Evolutionary conservation across 1,140 invertebrate genomes (phyloP), one percentile per base, ranked within the genome.

Genomic region (Parasteatoda tepidariorum): DNA sequence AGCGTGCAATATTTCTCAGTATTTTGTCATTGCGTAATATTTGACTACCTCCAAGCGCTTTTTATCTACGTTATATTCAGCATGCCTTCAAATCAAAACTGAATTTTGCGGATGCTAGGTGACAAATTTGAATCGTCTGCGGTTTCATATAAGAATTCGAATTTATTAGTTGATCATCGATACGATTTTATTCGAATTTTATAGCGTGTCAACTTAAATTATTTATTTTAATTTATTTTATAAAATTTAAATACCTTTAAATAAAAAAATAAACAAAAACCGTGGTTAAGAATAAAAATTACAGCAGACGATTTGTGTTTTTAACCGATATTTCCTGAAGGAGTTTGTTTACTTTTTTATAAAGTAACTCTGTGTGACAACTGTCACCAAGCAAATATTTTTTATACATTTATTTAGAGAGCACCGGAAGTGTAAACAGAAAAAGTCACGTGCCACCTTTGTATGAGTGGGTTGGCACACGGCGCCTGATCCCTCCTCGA

Each of bases 1-100:
- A 22, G 76, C n/a, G 76, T 81, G 76, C 76, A 81, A 81, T 81
- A 81, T 81, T 79, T 81, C 66, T 70, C 76, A 31, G 64, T 57
- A 70, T 70, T 41, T 24, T 28, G 24, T 24, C 13, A 30, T 81
- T 81, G 66, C 76, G 76, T 48, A 81, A 81, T 81, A 61, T 79
- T 79, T 79, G 73, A 41, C 62, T 79, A 61, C 64, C 76, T 70
- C 22, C 61, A 28, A 70, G 76, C 64, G 54, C 66, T 24, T 81
- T 70, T 30, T 31, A 59, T 24, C 34, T 59, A 7, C 64, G 76
- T 81, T 81, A 81, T 68, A 81, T 70, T 57, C 64, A 61, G 54
- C 68, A 81, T 81, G 33, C 55, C 30, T 68, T 61, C 66, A 70
- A 61, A 38, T 62, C 76, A 57, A 70, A 68, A 81, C 76, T 70